These are phyloP conservation scores for Taurulus bubalis DNA, from an alignment of 2,113 vertebrate species.

Conservation along the genomic window DNA sequence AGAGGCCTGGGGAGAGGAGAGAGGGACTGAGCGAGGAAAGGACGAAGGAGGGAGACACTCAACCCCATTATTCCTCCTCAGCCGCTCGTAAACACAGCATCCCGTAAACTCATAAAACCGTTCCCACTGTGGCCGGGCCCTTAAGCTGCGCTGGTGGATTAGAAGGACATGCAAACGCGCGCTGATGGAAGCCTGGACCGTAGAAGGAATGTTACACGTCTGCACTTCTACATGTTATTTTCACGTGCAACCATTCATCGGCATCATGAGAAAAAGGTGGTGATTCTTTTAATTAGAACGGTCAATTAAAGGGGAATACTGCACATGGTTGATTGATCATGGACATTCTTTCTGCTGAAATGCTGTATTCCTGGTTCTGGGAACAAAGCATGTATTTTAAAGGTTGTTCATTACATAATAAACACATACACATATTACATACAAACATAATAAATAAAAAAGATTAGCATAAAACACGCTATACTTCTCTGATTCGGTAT, in stretches of 20 bases:
- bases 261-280: background rate
- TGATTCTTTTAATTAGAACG: background rate
- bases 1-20: slow-evolving; percentile 72
- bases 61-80: slow-evolving; percentile 81
- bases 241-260: background rate
- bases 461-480: too few species aligned
- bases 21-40: slow-evolving; percentile 68
- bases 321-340: background rate
- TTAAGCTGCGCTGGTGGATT: slow-evolving; percentile 64
- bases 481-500: too few species aligned
- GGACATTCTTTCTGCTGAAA: background rate
- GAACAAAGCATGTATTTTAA: background rate
- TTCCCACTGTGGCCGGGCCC: slow-evolving; percentile 72
- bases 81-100: slow-evolving; percentile 79
- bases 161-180: slow-evolving; percentile 59
- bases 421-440: too few species aligned
- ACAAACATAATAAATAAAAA: background rate
- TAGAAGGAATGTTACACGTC: slow-evolving; percentile 37
- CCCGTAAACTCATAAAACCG: slow-evolving; percentile 78
- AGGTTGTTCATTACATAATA: background rate
- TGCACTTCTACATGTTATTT: slow-evolving; percentile 24
- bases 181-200: slow-evolving; percentile 21
- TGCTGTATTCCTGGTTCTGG: too few species aligned
- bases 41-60: slow-evolving; percentile 76
- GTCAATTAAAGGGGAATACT: too few species aligned